These are phyloP conservation scores for Griposia aprilina DNA, from an alignment of 2,888 invertebrate species.

Conservation along the genomic window DNA sequence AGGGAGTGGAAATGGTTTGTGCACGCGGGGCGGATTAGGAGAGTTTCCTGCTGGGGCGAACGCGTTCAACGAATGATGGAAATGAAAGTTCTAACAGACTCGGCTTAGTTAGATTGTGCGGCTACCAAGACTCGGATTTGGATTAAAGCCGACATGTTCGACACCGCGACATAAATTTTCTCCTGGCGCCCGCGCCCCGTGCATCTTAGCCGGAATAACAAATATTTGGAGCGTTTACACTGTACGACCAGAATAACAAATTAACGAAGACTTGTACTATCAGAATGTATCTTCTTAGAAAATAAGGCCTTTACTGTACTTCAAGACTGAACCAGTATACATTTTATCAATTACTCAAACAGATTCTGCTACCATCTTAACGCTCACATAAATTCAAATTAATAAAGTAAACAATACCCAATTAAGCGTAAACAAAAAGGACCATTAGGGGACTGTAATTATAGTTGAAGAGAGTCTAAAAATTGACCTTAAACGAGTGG, in stretches of 20 bases:
- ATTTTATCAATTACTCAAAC: constrained; percentile 7
- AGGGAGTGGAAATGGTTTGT: constrained; percentile 77
- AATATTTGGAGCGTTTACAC: constrained; percentile 44
- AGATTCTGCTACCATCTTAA: not conserved
- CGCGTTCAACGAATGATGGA: constrained; percentile 81
- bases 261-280: constrained; percentile 22
- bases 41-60: constrained; percentile 70
- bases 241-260: constrained; percentile 43
- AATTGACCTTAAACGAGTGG: constrained; percentile 81
- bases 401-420: constrained; percentile 41
- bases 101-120: constrained; percentile 85
- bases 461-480: constrained; percentile 65
- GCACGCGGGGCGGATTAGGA: constrained; percentile 80
- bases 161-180: constrained; percentile 84
- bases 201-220: constrained; percentile 64
- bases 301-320: not conserved
- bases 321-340: not conserved
- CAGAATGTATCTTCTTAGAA: constrained; percentile 10
- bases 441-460: constrained; percentile 65
- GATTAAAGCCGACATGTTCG: constrained; percentile 85
- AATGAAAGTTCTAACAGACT: constrained; percentile 83
- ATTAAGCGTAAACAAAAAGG: constrained; percentile 62
- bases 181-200: constrained; percentile 76
- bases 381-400: constrained; percentile 7
- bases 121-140: constrained; percentile 80